A percentile compares a stretch with the other conserved stretches of the same genome.
Evolutionary conservation across 2,888 invertebrate species (phyloP).

Genomic region (Dryomyza anilis): DNA sequence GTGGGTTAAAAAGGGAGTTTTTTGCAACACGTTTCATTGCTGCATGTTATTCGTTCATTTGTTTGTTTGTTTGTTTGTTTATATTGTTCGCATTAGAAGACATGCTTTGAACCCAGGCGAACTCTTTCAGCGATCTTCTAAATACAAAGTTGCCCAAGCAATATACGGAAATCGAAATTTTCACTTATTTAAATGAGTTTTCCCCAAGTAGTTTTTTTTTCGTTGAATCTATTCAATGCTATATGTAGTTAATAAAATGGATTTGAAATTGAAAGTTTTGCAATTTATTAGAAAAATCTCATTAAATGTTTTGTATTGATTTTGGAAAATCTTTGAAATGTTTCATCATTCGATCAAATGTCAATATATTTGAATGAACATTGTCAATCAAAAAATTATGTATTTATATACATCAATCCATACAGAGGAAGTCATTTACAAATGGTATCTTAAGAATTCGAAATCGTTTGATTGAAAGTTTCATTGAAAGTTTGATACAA

Average conservation of each 20-base stretch:
- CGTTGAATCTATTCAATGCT: not conserved
- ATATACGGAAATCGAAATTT: slow-evolving; percentile 25
- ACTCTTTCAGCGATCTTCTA: slow-evolving; percentile 11
- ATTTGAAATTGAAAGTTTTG: slow-evolving; percentile 19
- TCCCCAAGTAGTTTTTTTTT: slow-evolving; percentile 25
- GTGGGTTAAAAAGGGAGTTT: slow-evolving; percentile 10
- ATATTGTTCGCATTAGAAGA: not conserved
- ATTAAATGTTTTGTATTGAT: not conserved
- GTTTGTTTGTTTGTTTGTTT: not conserved
- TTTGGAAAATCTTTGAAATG: not conserved
- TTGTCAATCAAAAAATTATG: too few species aligned
- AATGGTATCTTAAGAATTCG: too few species aligned
- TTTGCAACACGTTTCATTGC: not conserved
- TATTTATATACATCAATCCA: too few species aligned
- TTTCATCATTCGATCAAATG: not conserved
- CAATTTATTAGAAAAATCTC: slow-evolving; percentile 5
- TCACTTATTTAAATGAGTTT: slow-evolving; percentile 41
- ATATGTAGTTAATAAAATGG: not conserved
- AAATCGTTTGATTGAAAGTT: too few species aligned
- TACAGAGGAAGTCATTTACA: too few species aligned
- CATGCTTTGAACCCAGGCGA: slow-evolving; percentile 13
- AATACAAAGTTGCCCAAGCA: not conserved
- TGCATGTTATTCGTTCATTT: not conserved
- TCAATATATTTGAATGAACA: not conserved
- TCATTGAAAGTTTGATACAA: too few species aligned